Percentiles rank a stretch among this genome's conserved stretches.
phyloP scores from a whole-genome alignment of 2,113 vertebrate genomes.

The Lepisosteus oculatus region DNA sequence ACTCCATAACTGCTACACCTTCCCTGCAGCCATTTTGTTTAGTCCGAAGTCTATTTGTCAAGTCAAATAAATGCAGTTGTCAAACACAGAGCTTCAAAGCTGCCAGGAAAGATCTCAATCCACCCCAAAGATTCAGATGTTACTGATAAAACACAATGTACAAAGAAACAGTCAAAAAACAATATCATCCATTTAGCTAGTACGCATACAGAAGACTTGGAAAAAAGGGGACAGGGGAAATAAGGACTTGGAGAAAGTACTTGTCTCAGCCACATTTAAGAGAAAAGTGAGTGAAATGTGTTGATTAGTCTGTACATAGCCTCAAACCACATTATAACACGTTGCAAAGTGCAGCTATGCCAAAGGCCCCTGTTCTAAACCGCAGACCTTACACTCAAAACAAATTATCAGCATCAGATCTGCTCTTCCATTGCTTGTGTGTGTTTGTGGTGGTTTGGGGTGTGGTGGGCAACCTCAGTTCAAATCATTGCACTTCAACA shows the following conservation, averaged over 20 bases:
- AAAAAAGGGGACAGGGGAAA: too few relatives aligned
- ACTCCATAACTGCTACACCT: background rate
- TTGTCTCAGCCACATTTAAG: background rate
- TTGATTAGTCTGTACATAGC: background rate
- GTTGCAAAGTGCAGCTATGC: background rate
- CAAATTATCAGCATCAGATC: background rate
- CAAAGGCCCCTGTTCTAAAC: background rate
- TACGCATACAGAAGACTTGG: too few relatives aligned
- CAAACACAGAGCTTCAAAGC: background rate
- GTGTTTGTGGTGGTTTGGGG: too few relatives aligned
- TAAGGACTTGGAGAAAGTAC: background rate
- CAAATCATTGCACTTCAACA: too few relatives aligned
- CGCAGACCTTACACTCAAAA: background rate
- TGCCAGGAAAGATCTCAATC: background rate
- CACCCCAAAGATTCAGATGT: background rate
- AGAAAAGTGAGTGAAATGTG: background rate
- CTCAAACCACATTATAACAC: slow-evolving; percentile 1
- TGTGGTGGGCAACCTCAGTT: too few relatives aligned
- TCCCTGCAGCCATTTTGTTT: slow-evolving; percentile 8
- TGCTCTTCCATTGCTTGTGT: too few relatives aligned
- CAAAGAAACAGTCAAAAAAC: background rate
- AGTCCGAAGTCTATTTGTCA: slow-evolving; percentile 4
- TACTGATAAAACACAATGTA: background rate
- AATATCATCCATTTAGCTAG: background rate
- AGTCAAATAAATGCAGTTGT: slow-evolving; percentile 6